Percentiles rank a stretch among this genome's conserved stretches.
Evolutionary conservation across 2,113 vertebrate species (phyloP).

Genomic region (Nannospalax galili): DNA sequence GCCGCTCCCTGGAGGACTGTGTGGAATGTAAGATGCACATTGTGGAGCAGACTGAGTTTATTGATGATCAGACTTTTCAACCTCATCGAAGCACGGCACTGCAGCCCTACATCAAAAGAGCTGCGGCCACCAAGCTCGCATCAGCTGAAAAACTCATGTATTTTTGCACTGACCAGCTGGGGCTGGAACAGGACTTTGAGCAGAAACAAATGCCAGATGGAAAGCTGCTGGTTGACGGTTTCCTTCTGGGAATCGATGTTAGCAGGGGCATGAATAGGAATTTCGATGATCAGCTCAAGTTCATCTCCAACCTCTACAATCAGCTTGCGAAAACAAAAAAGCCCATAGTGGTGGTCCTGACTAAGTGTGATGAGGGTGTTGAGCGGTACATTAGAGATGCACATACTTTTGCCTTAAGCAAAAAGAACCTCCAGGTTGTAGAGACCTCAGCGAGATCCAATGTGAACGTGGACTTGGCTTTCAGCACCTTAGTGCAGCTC

Average conservation of each 20-base stretch:
- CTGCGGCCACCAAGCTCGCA: constrained; percentile 95
- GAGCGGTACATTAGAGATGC: constrained; percentile 98
- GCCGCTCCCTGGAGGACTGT: constrained; percentile 92
- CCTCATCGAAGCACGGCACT: constrained; percentile 97
- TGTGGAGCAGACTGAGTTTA: constrained; percentile 99
- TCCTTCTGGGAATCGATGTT: constrained; percentile 95
- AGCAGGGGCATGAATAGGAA: constrained; percentile 98
- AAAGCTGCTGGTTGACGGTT: constrained; percentile 95
- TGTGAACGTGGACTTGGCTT: constrained; percentile 96
- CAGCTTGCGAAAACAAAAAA: constrained; percentile 98
- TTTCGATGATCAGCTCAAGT: constrained; percentile 98
- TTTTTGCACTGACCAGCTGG: constrained; percentile 98
- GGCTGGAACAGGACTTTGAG: constrained; percentile 99
- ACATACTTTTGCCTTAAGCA: constrained; percentile 94
- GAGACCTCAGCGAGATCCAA: constrained; percentile 98
- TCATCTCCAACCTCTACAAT: constrained; percentile 95
- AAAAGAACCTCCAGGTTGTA: constrained; percentile 98
- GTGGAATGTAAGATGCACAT: constrained; percentile 93
- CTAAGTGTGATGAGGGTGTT: constrained; percentile 98
- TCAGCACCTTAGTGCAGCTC: constrained; percentile 95
- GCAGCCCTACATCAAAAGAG: constrained; percentile 97
- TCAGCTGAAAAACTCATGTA: constrained; percentile 99
- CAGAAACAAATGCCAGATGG: constrained; percentile 99
- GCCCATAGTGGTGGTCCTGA: constrained; percentile 94
- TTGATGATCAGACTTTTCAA: constrained; percentile 98